Evolutionary conservation across 2,113 vertebrate genomes (phyloP), one percentile per base, ranked within the genome.

Genomic region (Tetrax tetrax): DNA sequence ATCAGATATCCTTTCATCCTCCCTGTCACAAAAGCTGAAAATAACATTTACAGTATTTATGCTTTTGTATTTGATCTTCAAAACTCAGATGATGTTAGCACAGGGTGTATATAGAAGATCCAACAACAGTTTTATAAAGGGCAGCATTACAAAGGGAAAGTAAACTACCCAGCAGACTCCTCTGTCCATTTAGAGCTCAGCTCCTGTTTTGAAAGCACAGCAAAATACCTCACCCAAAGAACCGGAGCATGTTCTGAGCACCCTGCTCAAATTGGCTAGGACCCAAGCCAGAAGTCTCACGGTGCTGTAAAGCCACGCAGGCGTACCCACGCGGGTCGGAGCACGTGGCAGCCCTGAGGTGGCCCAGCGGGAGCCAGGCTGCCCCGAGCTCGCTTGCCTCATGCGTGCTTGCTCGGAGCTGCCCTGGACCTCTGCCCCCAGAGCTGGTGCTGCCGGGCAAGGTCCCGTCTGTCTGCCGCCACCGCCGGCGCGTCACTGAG

Each of bases 291-390:
- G 35, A 16, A 68, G 22, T 15, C 31, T 68, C 16, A 5, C 0
- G 2, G 35, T 24, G 59, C 9, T 27, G 35, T 38, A 61, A n/a
- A 63, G 78, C 60, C 41, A 21, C 0, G 0, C 47, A 50, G 47
- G 29, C 1, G 1, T 38, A 31, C 53, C 47, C 3, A 2, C 41
- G 57, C 6, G 1, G 47, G 12, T 56, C 1, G 0, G 22, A 45
- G 33, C 4, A 4, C 50, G 19, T 37, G 15, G 70, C 77, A 72
- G 65, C 28, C 50, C 56, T 28, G 45, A 28, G 29, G 27, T 27
- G 9, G 38, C 64, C 51, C 19, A 5, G 37, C 18, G 29, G 37
- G 61, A 28, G 60, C 14, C 27, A 13, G 19, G 29, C 69, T 71
- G 64, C 16, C 51, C 22, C 0, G 4, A 6, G 51, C 59, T 82